A percentile compares a stretch with the other conserved stretches of the same genome.
These are phyloP conservation scores for Rhyzopertha dominica DNA, from an alignment of 1,140 invertebrate species.

Conservation along the genomic window DNA sequence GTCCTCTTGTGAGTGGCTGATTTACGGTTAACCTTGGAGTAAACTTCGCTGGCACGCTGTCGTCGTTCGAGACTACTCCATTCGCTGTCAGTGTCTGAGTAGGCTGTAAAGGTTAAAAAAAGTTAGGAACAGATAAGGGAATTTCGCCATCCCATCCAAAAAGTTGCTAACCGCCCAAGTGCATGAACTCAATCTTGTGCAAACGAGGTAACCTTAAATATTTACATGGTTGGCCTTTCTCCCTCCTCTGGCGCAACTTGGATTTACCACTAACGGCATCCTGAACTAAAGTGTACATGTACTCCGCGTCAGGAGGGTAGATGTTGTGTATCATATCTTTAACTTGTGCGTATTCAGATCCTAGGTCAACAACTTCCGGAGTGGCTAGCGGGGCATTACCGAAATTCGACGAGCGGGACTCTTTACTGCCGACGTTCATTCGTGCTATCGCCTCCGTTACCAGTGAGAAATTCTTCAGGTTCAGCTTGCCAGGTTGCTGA, in stretches of 20 bases:
- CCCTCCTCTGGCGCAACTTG: conserved; percentile 55
- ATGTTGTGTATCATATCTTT: conserved; percentile 59
- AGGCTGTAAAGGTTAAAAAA: conserved; percentile 58
- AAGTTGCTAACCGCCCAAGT: too few species aligned
- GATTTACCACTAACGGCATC: conserved; percentile 60
- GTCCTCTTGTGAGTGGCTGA: conserved; percentile 72
- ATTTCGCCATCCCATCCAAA: too few species aligned
- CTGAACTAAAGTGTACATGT: conserved; percentile 58
- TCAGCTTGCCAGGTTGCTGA: conserved; percentile 82
- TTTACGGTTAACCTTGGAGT: conserved; percentile 63
- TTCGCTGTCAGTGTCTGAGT: conserved; percentile 84
- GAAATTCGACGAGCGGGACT: conserved; percentile 47
- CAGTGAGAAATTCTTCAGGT: conserved; percentile 82
- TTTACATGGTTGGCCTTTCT: conserved; percentile 61
- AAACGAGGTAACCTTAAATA: too few species aligned
- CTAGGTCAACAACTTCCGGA: conserved; percentile 73
- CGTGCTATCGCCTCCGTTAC: conserved; percentile 80
- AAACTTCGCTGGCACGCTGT: conserved; percentile 58
- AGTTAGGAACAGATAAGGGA: too few species aligned
- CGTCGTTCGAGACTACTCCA: conserved; percentile 74
- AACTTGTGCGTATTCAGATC: conserved; percentile 61
- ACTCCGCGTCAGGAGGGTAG: conserved; percentile 56
- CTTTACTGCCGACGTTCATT: conserved; percentile 64
- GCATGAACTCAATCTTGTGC: too few species aligned
- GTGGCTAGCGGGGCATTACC: conserved; percentile 74